Evolutionary conservation across 2,888 invertebrate genomes (phyloP).

Genomic region (Allacma fusca): DNA sequence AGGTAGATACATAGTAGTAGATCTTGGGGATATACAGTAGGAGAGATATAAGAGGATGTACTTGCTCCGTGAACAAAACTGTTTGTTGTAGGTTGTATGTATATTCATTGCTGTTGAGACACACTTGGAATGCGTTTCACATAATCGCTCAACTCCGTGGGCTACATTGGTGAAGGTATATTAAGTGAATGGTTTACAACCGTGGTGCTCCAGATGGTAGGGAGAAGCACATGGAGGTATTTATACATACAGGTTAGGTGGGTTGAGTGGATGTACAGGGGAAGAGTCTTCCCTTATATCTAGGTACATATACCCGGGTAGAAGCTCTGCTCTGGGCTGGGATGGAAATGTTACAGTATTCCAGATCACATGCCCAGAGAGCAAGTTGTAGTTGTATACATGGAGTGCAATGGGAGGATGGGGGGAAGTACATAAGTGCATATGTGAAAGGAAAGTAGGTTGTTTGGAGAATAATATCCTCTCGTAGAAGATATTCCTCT

Average conservation of each 20-base stretch:
- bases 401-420: not conserved
- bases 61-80: not conserved
- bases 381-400: not conserved
- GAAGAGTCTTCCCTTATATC: too few species aligned
- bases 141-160: not conserved
- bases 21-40: too few species aligned
- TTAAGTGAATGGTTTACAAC: not conserved
- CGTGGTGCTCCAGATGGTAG: not conserved
- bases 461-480: slow-evolving; percentile 11
- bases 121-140: slow-evolving; percentile 12
- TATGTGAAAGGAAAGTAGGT: not conserved
- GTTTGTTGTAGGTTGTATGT: not conserved
- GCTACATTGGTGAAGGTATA: not conserved
- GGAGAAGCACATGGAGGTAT: not conserved
- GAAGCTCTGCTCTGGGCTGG: too few species aligned
- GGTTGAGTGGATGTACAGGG: too few species aligned
- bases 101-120: not conserved
- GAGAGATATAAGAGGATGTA: too few species aligned
- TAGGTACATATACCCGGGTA: too few species aligned
- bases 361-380: too few species aligned
- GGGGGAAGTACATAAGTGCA: not conserved
- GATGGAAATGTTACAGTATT: too few species aligned
- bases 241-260: too few species aligned
- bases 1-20: too few species aligned
- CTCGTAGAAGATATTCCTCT: not conserved